Evolutionary conservation across 1,140 invertebrate species (phyloP), one percentile per base, ranked within the genome.

Genomic region (Cotesia typhae): DNA sequence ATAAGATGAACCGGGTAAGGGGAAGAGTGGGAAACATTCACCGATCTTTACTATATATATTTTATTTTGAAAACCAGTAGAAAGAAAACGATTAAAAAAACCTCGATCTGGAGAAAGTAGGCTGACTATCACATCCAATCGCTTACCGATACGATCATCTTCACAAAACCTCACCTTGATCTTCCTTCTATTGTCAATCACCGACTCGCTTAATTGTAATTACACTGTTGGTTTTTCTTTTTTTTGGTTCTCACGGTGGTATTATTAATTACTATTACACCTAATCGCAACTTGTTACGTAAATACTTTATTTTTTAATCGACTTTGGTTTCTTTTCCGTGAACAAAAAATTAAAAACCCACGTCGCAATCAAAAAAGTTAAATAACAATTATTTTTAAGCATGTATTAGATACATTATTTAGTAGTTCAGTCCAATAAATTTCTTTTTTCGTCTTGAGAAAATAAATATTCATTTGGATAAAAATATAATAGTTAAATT

Each of bases 61-160:
- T 28, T 28, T 12, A 12, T 65, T 38, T 41, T 35, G 7, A 12
- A n/a, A 28, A 12, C 59, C 10, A 14, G 12, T 41, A 28, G 36
- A 14, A 37, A 67, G 12, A 55, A 51, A 67, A 14, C 52, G 41
- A 72, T 41, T 28, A 65, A 67, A 55, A 57, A 66, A 66, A 66
- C 52, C 14, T 67, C 35, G 47, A 57, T 67, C 37, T 72, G 65
- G 71, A 61, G 71, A 72, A 72, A 72, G 71, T 72, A 72, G 71
- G 71, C 71, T 72, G 71, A 60, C 71, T 55, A 67, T 57, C 63
- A 6, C 65, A 67, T 57, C 63, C 17, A 28, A 59, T 59, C 14
- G 57, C 57, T 20, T 20, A 17, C 20, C 20, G 57, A 59, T 20
- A 7, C 20, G 57, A 59, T 20, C 14, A 59, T 59, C 14, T 20